phyloP scores from a whole-genome alignment of 2,797 vertebrate species.

The Neostethus bicornis region DNA sequence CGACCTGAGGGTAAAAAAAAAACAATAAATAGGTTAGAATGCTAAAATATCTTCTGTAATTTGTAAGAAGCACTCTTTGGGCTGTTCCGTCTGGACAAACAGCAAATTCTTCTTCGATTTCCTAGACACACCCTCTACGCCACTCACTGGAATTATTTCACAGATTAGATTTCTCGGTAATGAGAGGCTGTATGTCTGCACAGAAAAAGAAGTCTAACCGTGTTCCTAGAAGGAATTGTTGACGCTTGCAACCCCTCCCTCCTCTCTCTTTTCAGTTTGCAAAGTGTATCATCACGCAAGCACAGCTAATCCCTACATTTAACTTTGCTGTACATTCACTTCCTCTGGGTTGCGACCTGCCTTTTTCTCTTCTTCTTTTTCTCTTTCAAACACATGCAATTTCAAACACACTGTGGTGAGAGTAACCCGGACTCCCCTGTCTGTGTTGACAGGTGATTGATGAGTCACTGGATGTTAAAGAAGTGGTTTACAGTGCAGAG shows the following conservation, averaged over 20 bases:
- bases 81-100: slow-evolving; percentile 58
- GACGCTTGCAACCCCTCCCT: slow-evolving; percentile 54
- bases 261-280: slow-evolving; percentile 56
- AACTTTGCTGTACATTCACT: slow-evolving; percentile 53
- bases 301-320: slow-evolving; percentile 51
- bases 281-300: slow-evolving; percentile 58
- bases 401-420: slow-evolving; percentile 53
- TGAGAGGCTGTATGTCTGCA: slow-evolving; percentile 41
- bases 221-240: slow-evolving; percentile 48
- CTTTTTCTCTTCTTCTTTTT: slow-evolving; percentile 37
- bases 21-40: slow-evolving; percentile 5
- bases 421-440: slow-evolving; percentile 83
- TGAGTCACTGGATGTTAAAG: slow-evolving; percentile 96
- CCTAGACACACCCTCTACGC: slow-evolving; percentile 48
- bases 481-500: slow-evolving; percentile 91
- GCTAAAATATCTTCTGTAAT: background rate
- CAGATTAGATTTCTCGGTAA: slow-evolving; percentile 40
- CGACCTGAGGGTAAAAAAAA: slow-evolving; percentile 39
- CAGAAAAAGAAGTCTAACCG: slow-evolving; percentile 39
- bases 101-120: slow-evolving; percentile 41
- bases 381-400: slow-evolving; percentile 9
- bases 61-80: slow-evolving; percentile 28
- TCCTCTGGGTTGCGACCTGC: slow-evolving; percentile 34
- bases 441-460: slow-evolving; percentile 94
- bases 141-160: slow-evolving; percentile 43